Evolutionary conservation across 2,888 invertebrate genomes (phyloP).

Genomic region (Nephrocerus scutellatus): DNA sequence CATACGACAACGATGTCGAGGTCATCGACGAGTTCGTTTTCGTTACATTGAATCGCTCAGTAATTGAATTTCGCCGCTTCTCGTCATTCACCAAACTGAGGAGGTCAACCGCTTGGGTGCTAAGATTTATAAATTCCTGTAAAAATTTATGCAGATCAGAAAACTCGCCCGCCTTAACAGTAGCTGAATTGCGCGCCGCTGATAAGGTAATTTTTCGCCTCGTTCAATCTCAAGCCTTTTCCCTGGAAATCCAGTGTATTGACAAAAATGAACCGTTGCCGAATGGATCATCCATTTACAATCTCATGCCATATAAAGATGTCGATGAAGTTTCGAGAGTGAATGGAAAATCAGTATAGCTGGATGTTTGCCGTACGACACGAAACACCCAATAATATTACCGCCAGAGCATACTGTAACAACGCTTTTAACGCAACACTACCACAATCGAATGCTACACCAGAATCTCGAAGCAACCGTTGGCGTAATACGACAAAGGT

Average conservation of each 20-base stretch:
- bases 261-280: too few species aligned
- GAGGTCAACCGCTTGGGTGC: not conserved
- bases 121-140: not conserved
- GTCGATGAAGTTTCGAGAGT: too few species aligned
- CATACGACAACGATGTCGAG: not conserved
- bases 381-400: too few species aligned
- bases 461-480: not conserved
- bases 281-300: too few species aligned
- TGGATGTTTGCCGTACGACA: too few species aligned
- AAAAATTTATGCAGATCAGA: not conserved
- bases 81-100: not conserved
- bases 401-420: not conserved
- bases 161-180: too few species aligned
- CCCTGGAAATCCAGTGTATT: too few species aligned
- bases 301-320: too few species aligned
- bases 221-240: too few species aligned
- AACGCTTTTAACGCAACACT: not conserved
- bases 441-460: not conserved
- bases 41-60: not conserved
- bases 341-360: too few species aligned
- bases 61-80: not conserved
- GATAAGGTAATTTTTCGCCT: too few species aligned
- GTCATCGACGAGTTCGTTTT: not conserved
- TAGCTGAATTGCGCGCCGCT: not conserved
- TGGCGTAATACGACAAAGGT: not conserved